Base-by-base conservation (phyloP, 2,888 invertebrate species). In the Scelioninae gen. 1 region DNA sequence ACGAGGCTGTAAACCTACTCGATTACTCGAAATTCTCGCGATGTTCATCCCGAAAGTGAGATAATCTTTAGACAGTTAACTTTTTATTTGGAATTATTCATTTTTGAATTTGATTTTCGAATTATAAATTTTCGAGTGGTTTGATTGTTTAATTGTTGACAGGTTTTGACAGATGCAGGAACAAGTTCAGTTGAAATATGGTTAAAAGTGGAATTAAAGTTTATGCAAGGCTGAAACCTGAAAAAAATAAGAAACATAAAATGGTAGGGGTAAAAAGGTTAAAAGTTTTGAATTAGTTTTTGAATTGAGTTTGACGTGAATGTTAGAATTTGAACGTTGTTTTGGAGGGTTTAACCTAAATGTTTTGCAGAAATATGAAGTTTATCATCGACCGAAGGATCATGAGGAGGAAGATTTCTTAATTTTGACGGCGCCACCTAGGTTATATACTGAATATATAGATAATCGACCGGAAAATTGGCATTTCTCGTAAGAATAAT, bases 391-490 rank as follows among this genome's bases (percentile, higher is more conserved):
- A 29, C 88, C 88, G 3, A 87, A 84, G 38, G 86, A 87, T 55
- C 84, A 87, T 32, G 55, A 23, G 13, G 81, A 88, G 1, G 87
- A 90, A 53, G 90, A 90, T 75, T 87, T 87, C 74, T 58, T 90
- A 13, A 75, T 87, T 13, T 55, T 90, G 0, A 83, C 84, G 0
- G 85, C 86, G 0, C 62, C 84, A 4, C 69, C 68, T 10, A 89
- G 85, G 68, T n/a, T 68, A 0, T 66, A 32, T 6, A 29, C 82
- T 23, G 89, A 90, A 16, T 88, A 86, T 56, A 87, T 89, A 5
- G 88, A 90, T 69, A 88, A 90, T 85, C 88, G 90, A 10, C 88
- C 89, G 5, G 90, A 90, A 65, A 86, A 86, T 7, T 90, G 90
- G 90, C 88, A 88, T 74, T 90, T 90, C 82, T 86, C 90, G 89